A percentile compares a stretch with the other conserved stretches of the same genome.
Evolutionary conservation across 2,113 vertebrate species (phyloP).

Genomic region (Bambusicola thoracicus): DNA sequence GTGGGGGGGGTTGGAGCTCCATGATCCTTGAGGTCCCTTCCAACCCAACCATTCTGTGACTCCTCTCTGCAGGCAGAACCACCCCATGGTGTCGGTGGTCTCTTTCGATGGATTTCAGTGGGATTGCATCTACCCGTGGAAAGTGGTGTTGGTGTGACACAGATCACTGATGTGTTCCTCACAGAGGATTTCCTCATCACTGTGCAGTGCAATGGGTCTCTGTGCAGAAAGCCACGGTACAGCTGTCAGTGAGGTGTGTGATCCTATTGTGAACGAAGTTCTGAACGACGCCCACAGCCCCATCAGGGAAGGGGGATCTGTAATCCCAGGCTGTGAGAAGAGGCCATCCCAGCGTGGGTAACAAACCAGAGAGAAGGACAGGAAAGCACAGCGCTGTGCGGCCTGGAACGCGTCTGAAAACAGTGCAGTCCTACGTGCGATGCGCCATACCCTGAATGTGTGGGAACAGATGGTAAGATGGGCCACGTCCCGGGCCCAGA

Average conservation of each 20-base stretch:
- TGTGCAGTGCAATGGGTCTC: slow-evolving; percentile 70
- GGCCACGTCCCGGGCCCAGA: slow-evolving; percentile 88
- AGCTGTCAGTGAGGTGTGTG: slow-evolving; percentile 92
- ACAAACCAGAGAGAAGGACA: slow-evolving; percentile 87
- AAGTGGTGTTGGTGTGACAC: slow-evolving; percentile 81
- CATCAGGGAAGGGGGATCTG: background rate
- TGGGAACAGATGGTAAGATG: slow-evolving; percentile 89
- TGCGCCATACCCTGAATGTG: slow-evolving; percentile 84
- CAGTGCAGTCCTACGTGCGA: slow-evolving; percentile 80
- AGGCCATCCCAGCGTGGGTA: slow-evolving; percentile 89
- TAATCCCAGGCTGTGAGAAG: slow-evolving; percentile 85
- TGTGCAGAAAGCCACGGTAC: slow-evolving; percentile 89
- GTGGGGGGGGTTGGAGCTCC: too few species aligned
- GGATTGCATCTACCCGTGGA: slow-evolving; percentile 88
- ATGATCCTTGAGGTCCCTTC: background rate
- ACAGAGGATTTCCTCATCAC: slow-evolving; percentile 72
- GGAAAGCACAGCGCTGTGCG: slow-evolving; percentile 89
- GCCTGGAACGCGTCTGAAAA: slow-evolving; percentile 91
- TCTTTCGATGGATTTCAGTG: slow-evolving; percentile 94
- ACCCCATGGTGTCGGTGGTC: slow-evolving; percentile 83
- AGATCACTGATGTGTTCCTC: slow-evolving; percentile 86
- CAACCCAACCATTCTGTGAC: background rate
- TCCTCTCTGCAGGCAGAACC: slow-evolving; percentile 44
- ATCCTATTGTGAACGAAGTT: slow-evolving; percentile 82
- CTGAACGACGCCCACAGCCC: slow-evolving; percentile 83